These are phyloP conservation scores for Tapirus indicus DNA, from an alignment of 2,797 vertebrate species.

Conservation along the genomic window DNA sequence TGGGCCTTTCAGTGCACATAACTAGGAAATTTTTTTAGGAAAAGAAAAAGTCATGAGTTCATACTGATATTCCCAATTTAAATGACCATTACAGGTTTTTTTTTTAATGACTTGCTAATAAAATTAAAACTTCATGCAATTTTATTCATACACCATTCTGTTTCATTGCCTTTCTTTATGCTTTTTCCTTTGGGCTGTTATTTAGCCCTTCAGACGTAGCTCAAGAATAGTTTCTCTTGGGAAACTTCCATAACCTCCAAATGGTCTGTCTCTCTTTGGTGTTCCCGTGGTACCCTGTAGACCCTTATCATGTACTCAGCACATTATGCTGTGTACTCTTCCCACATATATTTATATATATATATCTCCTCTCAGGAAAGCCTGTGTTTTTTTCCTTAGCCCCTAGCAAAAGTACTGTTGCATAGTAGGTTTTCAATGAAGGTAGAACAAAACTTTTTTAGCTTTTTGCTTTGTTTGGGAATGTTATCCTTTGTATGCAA, in stretches of 20 bases:
- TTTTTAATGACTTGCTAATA: not conserved
- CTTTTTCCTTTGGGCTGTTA: not conserved
- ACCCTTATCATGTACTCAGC: not conserved
- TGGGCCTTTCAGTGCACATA: not conserved
- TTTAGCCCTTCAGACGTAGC: not conserved
- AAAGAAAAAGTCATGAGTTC: constrained; percentile 17
- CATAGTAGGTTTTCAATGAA: not conserved
- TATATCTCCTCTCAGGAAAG: not conserved
- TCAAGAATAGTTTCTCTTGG: constrained; percentile 9
- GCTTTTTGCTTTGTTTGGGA: constrained; percentile 35
- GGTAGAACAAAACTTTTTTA: constrained; percentile 23
- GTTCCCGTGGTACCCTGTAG: not conserved
- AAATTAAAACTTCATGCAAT: not conserved
- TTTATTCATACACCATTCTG: not conserved
- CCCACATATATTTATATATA: not conserved
- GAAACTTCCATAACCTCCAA: not conserved
- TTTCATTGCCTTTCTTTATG: not conserved
- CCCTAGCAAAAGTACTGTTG: not conserved
- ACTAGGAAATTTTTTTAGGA: not conserved
- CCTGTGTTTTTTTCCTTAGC: constrained; percentile 32
- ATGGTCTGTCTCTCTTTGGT: not conserved
- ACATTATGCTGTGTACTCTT: not conserved
- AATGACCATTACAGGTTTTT: constrained; percentile 5
- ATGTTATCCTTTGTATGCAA: constrained; percentile 3
- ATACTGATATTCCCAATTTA: not conserved